These are phyloP conservation scores for Mesorhabditis spiculigera DNA, from an alignment of 2,888 invertebrate species.

Conservation along the genomic window DNA sequence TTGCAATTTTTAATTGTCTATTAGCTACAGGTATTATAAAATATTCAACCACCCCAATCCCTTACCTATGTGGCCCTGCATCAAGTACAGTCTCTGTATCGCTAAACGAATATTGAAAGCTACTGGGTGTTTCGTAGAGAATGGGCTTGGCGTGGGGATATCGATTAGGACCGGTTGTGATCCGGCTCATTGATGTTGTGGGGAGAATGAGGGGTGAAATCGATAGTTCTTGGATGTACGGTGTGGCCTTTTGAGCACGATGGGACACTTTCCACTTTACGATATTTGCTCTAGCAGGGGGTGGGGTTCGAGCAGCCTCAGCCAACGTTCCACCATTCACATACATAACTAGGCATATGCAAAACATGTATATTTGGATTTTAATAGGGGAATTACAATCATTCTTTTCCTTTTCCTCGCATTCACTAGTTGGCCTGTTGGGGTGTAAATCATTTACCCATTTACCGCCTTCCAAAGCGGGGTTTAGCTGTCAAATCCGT, in stretches of 20 bases:
- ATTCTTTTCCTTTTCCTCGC: too few relatives aligned
- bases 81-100: neutral
- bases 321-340: too few relatives aligned
- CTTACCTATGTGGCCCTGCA: neutral
- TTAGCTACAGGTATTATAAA: too few relatives aligned
- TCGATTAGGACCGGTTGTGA: neutral
- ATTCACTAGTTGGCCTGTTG: too few relatives aligned
- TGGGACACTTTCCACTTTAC: neutral
- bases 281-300: constrained; percentile 2
- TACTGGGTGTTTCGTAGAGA: neutral
- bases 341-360: too few relatives aligned
- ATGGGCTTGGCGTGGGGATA: neutral
- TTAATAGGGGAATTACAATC: too few relatives aligned
- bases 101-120: neutral
- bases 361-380: too few relatives aligned
- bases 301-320: too few relatives aligned
- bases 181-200: neutral
- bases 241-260: too few relatives aligned
- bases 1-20: too few relatives aligned
- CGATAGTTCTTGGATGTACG: neutral
- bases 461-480: neutral
- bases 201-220: neutral
- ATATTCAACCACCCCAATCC: neutral
- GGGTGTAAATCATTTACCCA: neutral
- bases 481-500: neutral